These are phyloP conservation scores for Channa maculata DNA, from an alignment of 2,113 vertebrate genomes.

Conservation along the genomic window DNA sequence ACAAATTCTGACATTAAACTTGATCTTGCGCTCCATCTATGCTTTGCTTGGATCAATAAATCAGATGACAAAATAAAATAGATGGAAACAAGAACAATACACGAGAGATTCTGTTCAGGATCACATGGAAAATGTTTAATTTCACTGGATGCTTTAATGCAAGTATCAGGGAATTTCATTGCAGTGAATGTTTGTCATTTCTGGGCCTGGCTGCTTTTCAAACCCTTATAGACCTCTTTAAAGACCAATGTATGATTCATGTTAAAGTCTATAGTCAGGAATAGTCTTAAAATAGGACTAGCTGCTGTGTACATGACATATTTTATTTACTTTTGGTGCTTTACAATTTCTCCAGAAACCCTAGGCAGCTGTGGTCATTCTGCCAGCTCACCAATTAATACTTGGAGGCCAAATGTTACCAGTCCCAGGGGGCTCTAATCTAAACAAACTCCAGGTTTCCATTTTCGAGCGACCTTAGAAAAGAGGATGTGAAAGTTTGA, in stretches of 20 bases:
- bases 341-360: constrained; percentile 44
- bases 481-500: constrained; percentile 76
- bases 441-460: constrained; percentile 79
- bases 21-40: constrained; percentile 46
- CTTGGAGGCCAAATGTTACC: constrained; percentile 71
- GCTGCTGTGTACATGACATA: constrained; percentile 15
- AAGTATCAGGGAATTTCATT: constrained; percentile 59
- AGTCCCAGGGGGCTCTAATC: constrained; percentile 66
- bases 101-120: constrained; percentile 54
- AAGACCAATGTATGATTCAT: constrained; percentile 15
- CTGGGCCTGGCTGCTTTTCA: constrained; percentile 35
- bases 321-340: constrained; percentile 35
- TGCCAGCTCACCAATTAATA: constrained; percentile 72
- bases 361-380: constrained; percentile 68
- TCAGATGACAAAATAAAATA: constrained; percentile 61
- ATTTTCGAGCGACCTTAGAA: constrained; percentile 73
- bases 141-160: constrained; percentile 67
- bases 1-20: constrained; percentile 74
- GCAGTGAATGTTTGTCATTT: constrained; percentile 45
- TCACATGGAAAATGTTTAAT: constrained; percentile 66
- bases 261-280: constrained; percentile 6
- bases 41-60: constrained; percentile 73
- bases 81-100: constrained; percentile 71
- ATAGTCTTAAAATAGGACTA: constrained; percentile 13
- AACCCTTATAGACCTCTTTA: constrained; percentile 27